A percentile compares a stretch with the other conserved stretches of the same genome.
phyloP scores from a whole-genome alignment of 2,888 invertebrate genomes.

The Micropterix aruncella region DNA sequence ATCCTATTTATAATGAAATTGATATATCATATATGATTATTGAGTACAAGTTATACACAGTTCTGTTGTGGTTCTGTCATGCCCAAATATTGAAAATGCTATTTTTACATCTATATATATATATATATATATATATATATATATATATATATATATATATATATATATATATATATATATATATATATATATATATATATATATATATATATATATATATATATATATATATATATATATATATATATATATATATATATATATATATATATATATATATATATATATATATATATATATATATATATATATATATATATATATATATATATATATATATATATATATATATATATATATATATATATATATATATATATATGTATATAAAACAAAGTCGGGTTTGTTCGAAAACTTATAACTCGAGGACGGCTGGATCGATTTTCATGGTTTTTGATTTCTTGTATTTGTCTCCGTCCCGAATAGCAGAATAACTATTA shows the following conservation, averaged over 20 bases:
- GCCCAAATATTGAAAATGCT: constrained; percentile 1
- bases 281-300: constrained; percentile 1
- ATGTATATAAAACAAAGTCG: no score
- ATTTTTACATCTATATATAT: constrained; percentile 1
- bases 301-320: constrained; percentile 4
- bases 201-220: neutral
- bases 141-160: neutral
- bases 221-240: neutral
- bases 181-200: neutral
- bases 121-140: constrained; percentile 1
- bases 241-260: neutral
- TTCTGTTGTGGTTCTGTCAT: no score
- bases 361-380: no score
- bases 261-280: constrained; percentile 1
- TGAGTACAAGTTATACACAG: no score
- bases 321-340: neutral
- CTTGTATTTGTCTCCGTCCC: no score
- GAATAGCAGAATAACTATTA: no score
- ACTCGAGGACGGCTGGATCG: no score
- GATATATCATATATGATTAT: no score
- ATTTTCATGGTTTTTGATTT: no score
- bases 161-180: neutral
- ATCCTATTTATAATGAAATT: no score
- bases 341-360: no score
- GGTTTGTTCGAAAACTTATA: no score